Base-by-base conservation (phyloP, 2,113 vertebrate species). In the Xenopus tropicalis region DNA sequence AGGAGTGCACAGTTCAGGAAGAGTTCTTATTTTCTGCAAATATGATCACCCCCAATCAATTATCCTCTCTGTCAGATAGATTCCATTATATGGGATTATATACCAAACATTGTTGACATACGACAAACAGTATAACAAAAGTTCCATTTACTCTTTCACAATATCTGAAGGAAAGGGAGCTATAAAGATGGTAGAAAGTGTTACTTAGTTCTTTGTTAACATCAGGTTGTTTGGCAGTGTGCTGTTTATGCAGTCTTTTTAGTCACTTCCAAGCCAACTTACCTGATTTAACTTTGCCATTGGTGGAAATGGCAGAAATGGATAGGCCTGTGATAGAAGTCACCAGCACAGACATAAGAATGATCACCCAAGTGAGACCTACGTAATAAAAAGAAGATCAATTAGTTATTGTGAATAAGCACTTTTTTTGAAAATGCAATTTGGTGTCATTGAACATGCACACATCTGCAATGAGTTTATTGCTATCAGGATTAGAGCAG, bases 361-460 rank as follows among this genome's bases (percentile, higher is more conserved):
- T 89, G 43, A 93, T 89, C 11, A 90, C 20, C 81, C 85, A 90
- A 2, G 86, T 92, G 68, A 91, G 65, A 71, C 89, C 91, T 93
- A 78, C 22, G 1, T 1, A 8, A 68, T 43, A 69, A 17, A 4
- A 25, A 17, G 13, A 37, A 24, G 59, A 7, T 48, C 46, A 37
- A 6, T 37, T 8, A 6, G 58, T 16, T 61, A 3, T 61, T 25
- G 25, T 61, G 9, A 54, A 61, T 61, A 17, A 13, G 11, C 21
- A 24, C 14, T 11, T 10, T 25, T 61, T 3, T 11, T 23, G 3
- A 24, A 24, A 17, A 14, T 61, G 29, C 29, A 54, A 16, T 54
- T 54, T 0, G 19, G 29, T 37, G 29, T 37, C 10, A 37, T 37
- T 37, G 29, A 37, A 37, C 29, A 7, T 37, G 29, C 6, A 37